Conservation (phyloP, 1,140 invertebrate genomes). For the Drosophila kurseongensis region DNA sequence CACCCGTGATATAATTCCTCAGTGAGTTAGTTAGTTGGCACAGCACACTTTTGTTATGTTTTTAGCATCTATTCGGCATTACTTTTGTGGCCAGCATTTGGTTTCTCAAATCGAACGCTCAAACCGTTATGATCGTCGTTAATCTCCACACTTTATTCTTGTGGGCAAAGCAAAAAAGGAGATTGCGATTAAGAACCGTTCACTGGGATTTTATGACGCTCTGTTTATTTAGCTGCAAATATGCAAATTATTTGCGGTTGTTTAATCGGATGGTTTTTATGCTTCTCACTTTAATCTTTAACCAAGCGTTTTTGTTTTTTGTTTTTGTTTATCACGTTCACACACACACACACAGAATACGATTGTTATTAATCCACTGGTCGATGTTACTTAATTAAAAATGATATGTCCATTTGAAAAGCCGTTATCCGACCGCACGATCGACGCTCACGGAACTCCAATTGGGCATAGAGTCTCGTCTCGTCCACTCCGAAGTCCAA, state of each 20-base stretch:
- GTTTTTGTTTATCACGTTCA: slow-evolving; percentile 3
- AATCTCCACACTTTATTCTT: slow-evolving; percentile 8
- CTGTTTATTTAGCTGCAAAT: slow-evolving; percentile 45
- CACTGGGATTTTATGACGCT: slow-evolving; percentile 26
- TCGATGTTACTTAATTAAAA: slow-evolving; percentile 14
- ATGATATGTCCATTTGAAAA: slow-evolving; percentile 19
- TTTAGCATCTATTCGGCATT: slow-evolving; percentile 31
- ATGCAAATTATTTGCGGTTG: slow-evolving; percentile 18
- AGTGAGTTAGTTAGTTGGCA: slow-evolving; percentile 35
- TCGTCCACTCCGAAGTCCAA: slow-evolving; percentile 11
- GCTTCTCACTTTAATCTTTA: slow-evolving; percentile 3
- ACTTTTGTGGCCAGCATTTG: slow-evolving; percentile 13
- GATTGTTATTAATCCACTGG: slow-evolving; percentile 25
- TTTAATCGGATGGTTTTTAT: slow-evolving; percentile 19
- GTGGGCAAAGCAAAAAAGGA: slow-evolving; percentile 16
- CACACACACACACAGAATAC: slow-evolving; percentile 24
- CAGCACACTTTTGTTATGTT: slow-evolving; percentile 56
- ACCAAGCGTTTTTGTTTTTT: slow-evolving; percentile 6
- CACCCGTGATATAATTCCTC: slow-evolving; percentile 9
- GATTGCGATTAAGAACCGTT: slow-evolving; percentile 58
- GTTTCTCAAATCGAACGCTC: not conserved
- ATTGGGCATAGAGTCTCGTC: slow-evolving; percentile 9
- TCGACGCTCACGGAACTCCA: slow-evolving; percentile 20
- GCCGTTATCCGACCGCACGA: slow-evolving; percentile 32
- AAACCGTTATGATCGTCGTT: slow-evolving; percentile 22